These are phyloP conservation scores for Lordiphosa clarofinis DNA, from an alignment of 1,140 invertebrate species.

Conservation along the genomic window DNA sequence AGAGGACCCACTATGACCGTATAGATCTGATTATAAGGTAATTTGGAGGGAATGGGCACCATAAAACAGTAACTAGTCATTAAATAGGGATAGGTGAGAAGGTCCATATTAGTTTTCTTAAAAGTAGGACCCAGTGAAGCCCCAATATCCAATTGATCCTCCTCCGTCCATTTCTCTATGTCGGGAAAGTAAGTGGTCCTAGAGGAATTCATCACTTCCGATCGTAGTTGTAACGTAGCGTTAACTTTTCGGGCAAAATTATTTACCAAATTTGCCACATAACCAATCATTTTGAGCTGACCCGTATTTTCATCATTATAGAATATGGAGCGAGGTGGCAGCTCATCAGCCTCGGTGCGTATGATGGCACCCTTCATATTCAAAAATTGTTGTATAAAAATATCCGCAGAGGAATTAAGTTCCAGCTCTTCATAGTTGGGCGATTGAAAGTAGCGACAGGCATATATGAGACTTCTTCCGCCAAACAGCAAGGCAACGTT, in stretches of 20 bases:
- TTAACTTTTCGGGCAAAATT: conserved; percentile 45
- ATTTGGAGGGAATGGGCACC: conserved; percentile 35
- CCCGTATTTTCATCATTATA: conserved; percentile 16
- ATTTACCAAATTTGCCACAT: conserved; percentile 30
- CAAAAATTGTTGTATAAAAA: conserved; percentile 51
- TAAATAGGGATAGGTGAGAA: conserved; percentile 41
- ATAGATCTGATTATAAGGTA: conserved; percentile 46
- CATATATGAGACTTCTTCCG: conserved; percentile 15
- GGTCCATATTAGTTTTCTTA: background rate
- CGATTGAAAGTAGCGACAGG: conserved; percentile 37
- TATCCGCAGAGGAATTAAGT: background rate
- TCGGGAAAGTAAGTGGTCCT: background rate
- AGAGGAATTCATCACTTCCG: background rate
- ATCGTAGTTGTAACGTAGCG: conserved; percentile 28
- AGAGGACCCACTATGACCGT: conserved; percentile 33
- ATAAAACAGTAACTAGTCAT: conserved; percentile 45
- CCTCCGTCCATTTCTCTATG: background rate
- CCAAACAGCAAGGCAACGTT: conserved; percentile 44
- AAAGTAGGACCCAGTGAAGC: conserved; percentile 9
- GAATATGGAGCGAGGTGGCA: conserved; percentile 42
- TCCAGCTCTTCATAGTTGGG: conserved; percentile 14
- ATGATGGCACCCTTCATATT: conserved; percentile 42
- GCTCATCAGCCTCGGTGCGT: conserved; percentile 16
- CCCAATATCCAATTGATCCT: conserved; percentile 39
- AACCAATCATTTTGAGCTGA: conserved; percentile 33